Conservation (phyloP, 2,797 vertebrate genomes). For the Rhadinocentrus ornatus region DNA sequence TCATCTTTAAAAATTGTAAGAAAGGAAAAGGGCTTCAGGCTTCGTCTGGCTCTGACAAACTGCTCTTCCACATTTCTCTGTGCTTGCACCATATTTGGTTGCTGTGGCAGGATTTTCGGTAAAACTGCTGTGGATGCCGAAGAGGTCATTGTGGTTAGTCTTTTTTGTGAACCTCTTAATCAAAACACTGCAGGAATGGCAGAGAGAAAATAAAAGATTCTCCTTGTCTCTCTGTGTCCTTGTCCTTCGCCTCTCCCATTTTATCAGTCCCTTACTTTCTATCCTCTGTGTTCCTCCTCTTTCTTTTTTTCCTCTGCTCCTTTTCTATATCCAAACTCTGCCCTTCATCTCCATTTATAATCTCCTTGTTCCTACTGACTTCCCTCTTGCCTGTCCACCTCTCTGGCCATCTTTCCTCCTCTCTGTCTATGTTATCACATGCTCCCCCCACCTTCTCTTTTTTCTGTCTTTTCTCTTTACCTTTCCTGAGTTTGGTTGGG, state of each 20-base stretch:
- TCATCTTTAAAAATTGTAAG: slow-evolving; percentile 76
- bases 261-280: slow-evolving; percentile 4
- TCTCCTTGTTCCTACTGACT: slow-evolving; percentile 12
- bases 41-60: slow-evolving; percentile 69
- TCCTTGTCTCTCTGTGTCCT: slow-evolving; percentile 3
- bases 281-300: slow-evolving; percentile 2
- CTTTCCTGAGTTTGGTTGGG: slow-evolving; percentile 51
- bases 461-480: slow-evolving; percentile 24
- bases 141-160: slow-evolving; percentile 51
- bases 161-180: slow-evolving; percentile 18
- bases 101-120: slow-evolving; percentile 40
- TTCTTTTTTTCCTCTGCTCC: slow-evolving; percentile 7
- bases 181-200: slow-evolving; percentile 24
- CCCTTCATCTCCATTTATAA: slow-evolving; percentile 18
- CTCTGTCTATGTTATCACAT: slow-evolving; percentile 43
- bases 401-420: slow-evolving; percentile 1
- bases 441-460: slow-evolving; percentile 15
- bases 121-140: slow-evolving; percentile 41
- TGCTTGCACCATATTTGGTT: slow-evolving; percentile 55
- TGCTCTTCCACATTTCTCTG: slow-evolving; percentile 45
- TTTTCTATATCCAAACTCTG: slow-evolving; percentile 3
- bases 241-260: background rate
- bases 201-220: slow-evolving; percentile 3
- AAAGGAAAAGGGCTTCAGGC: slow-evolving; percentile 71
- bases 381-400: slow-evolving; percentile 1